These are phyloP conservation scores for Leptinotarsa haldemani DNA, from an alignment of 2,888 invertebrate species.

Conservation along the genomic window DNA sequence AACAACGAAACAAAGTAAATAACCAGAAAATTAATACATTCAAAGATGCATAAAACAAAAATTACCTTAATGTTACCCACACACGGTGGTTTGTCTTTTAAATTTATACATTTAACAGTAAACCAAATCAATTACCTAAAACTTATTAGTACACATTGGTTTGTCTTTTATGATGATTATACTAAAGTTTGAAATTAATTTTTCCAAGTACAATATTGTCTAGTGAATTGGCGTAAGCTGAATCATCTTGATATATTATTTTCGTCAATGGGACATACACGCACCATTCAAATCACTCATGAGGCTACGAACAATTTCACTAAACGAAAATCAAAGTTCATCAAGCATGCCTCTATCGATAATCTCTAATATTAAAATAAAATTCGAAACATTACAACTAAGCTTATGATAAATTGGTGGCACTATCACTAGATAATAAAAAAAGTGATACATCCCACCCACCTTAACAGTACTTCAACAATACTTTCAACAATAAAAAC, in stretches of 20 bases:
- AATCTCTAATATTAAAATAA: slow-evolving; percentile 36
- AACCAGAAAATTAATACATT: slow-evolving; percentile 41
- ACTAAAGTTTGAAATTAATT: slow-evolving; percentile 21
- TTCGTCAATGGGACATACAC: slow-evolving; percentile 29
- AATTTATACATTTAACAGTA: slow-evolving; percentile 42
- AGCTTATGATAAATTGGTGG: slow-evolving; percentile 44
- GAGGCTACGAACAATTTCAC: slow-evolving; percentile 17
- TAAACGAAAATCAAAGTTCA: slow-evolving; percentile 13
- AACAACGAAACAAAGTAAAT: slow-evolving; percentile 54
- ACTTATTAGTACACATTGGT: slow-evolving; percentile 39
- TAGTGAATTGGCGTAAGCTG: slow-evolving; percentile 33
- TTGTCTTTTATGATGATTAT: slow-evolving; percentile 24
- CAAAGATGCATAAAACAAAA: slow-evolving; percentile 32
- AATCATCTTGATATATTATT: slow-evolving; percentile 42
- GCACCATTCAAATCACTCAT: slow-evolving; percentile 33
- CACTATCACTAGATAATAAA: slow-evolving; percentile 42
- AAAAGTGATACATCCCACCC: slow-evolving; percentile 43
- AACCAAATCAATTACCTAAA: slow-evolving; percentile 44
- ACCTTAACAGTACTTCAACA: slow-evolving; percentile 41
- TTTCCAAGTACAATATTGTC: slow-evolving; percentile 35
- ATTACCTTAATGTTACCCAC: neutral
- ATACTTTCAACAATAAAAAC: slow-evolving; percentile 42
- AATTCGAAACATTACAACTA: slow-evolving; percentile 41
- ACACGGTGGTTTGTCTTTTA: neutral
- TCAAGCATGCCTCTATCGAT: slow-evolving; percentile 16